phyloP scores from a whole-genome alignment of 1,140 invertebrate genomes.

The Frieseomelitta varia region DNA sequence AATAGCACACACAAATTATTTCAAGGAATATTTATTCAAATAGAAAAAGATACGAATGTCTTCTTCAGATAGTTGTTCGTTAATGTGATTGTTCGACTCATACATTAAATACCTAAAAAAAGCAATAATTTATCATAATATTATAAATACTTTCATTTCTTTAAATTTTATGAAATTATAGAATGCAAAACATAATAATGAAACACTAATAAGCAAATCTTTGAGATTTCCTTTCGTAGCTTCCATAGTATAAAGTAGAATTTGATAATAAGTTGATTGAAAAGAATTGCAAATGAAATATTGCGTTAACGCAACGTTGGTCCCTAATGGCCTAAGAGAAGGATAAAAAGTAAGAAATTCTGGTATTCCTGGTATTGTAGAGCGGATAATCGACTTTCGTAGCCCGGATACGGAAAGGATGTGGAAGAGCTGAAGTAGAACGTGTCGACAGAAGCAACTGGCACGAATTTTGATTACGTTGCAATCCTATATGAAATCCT shows the following conservation, averaged over 20 bases:
- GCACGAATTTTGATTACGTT: slow-evolving; percentile 34
- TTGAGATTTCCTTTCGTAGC: no score
- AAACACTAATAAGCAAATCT: no score
- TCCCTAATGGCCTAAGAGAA: not conserved
- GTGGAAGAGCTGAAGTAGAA: slow-evolving; percentile 33
- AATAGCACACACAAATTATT: not conserved
- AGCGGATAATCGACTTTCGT: slow-evolving; percentile 14
- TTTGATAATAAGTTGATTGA: no score
- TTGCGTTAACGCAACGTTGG: no score
- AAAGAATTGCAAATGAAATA: no score
- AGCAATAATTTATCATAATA: no score
- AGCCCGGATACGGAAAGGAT: slow-evolving; percentile 25
- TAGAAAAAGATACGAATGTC: not conserved
- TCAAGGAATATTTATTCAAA: not conserved
- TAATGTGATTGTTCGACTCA: not conserved
- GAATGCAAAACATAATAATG: no score
- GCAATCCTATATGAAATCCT: not conserved
- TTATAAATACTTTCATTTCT: no score
- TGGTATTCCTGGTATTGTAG: not conserved
- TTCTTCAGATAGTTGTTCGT: not conserved
- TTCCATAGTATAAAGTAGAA: no score
- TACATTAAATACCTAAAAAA: no score
- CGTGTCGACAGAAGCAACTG: slow-evolving; percentile 34
- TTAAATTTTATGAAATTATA: no score
- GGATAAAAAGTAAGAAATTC: not conserved